A percentile compares a stretch with the other conserved stretches of the same genome.
Evolutionary conservation across 1,140 invertebrate species (phyloP).

Genomic region (Sinella curviseta): DNA sequence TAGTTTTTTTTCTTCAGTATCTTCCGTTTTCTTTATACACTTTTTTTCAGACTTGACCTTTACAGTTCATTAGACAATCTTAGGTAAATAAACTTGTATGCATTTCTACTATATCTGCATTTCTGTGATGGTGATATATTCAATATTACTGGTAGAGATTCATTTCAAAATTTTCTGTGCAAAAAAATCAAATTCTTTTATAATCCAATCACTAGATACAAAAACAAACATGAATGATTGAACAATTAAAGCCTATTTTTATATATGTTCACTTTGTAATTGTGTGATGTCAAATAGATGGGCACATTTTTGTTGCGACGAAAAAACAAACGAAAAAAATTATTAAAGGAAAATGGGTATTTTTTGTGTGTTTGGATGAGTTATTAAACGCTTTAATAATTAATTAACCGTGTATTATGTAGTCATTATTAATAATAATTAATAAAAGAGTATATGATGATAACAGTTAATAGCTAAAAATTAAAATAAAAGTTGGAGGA

Average conservation of each 20-base stretch:
- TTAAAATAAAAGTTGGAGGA: background rate
- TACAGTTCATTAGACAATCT: background rate
- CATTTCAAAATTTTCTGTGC: too few species aligned
- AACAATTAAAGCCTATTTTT: too few species aligned
- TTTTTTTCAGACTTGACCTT: background rate
- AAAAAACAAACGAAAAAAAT: too few species aligned
- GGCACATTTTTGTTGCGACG: too few species aligned
- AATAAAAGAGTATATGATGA: background rate
- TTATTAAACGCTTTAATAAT: background rate
- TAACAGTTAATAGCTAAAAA: background rate
- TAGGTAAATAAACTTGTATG: background rate
- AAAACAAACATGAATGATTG: too few species aligned
- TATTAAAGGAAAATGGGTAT: too few species aligned
- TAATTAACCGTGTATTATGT: background rate
- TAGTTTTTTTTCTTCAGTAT: background rate
- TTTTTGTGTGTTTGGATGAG: background rate
- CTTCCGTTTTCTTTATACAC: background rate
- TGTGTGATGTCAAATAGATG: too few species aligned
- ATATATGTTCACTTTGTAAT: too few species aligned
- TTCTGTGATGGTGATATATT: background rate
- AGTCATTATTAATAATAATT: too few species aligned
- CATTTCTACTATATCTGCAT: background rate
- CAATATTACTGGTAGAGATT: too few species aligned
- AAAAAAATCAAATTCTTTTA: too few species aligned
- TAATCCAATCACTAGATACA: too few species aligned